Evolutionary conservation across 1,140 invertebrate genomes (phyloP), one percentile per base, ranked within the genome.

Genomic region (Carcinoscorpius rotundicauda): DNA sequence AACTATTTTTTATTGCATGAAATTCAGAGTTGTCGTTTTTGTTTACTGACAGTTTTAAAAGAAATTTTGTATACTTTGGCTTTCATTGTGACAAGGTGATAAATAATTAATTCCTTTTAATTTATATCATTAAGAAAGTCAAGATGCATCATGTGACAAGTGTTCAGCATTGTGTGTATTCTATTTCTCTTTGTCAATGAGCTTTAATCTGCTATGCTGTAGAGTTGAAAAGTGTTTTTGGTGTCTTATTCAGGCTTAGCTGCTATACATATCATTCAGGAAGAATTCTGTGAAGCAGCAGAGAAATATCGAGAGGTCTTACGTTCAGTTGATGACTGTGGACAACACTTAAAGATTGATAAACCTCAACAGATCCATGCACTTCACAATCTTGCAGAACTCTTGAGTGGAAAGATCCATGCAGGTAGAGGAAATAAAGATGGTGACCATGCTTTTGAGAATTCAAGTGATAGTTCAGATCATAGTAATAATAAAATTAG

Each of bases 341-440:
- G 80, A 63, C 73, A 75, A 49, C 64, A 75, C 60, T 71, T 85
- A 49, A 76, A 81, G 66, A 81, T 82, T 8, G 83, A 85, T 72
- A 77, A 79, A 8, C 73, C 84, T 6, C 83, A 84, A 68, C 79
- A 82, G 69, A 81, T 89, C 50, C 87, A 90, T 76, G 81, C 86
- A 0, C 73, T 86, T 61, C 78, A 86, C 69, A 90, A 90, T 75
- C 75, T 88, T 49, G 72, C 79, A 6, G 81, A 86, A 73, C 72
- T 66, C 55, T 6, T 70, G 49, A 50, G 60, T 6, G 9, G 51
- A 29, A 4, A 64, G 49, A 51, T 58, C 10, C 49, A 58, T 3
- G 51, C 8, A 51, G n/a, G 8, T 6, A 63, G 58, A 48, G 51
- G 29, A 4, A 5, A 10, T 2, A 51, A 63, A 8, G 49, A 58